These are phyloP conservation scores for Anolis carolinensis DNA, from an alignment of 2,113 vertebrate genomes.

Conservation along the genomic window DNA sequence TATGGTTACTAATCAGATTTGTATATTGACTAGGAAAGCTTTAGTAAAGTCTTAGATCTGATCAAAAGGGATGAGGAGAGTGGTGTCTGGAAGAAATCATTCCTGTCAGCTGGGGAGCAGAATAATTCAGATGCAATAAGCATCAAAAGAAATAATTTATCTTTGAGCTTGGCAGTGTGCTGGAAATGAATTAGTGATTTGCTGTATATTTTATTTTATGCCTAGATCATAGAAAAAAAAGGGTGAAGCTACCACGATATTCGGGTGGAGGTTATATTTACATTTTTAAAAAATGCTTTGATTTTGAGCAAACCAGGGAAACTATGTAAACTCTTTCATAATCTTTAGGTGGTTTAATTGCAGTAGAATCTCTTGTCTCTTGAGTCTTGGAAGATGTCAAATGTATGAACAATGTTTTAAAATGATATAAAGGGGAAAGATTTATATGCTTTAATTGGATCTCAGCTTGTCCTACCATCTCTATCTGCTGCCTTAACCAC, in stretches of 20 bases:
- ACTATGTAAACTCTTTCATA: conserved; percentile 10
- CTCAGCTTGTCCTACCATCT: not conserved
- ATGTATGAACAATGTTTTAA: not conserved
- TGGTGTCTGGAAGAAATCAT: not conserved
- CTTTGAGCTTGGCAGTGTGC: not conserved
- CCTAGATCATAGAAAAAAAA: not conserved
- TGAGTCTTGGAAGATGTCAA: not conserved
- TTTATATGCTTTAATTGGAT: not conserved
- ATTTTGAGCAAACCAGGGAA: not conserved
- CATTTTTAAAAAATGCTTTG: conserved; percentile 34
- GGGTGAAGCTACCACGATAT: not conserved
- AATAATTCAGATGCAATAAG: conserved; percentile 7
- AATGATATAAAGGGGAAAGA: not conserved
- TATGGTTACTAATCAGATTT: conserved; percentile 12
- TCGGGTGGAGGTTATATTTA: conserved; percentile 21
- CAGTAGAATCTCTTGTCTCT: not conserved
- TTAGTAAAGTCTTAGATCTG: conserved; percentile 23
- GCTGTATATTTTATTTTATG: conserved; percentile 7
- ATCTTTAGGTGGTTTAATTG: conserved; percentile 6
- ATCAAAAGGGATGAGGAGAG: conserved; percentile 29
- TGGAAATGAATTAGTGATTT: conserved; percentile 37
- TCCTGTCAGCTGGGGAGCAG: not conserved
- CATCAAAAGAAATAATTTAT: conserved; percentile 19
- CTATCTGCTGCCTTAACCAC: no score
- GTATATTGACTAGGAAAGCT: conserved; percentile 9